A percentile compares a stretch with the other conserved stretches of the same genome.
phyloP scores from a whole-genome alignment of 1,140 invertebrate genomes.

The Eubasilissa regina region DNA sequence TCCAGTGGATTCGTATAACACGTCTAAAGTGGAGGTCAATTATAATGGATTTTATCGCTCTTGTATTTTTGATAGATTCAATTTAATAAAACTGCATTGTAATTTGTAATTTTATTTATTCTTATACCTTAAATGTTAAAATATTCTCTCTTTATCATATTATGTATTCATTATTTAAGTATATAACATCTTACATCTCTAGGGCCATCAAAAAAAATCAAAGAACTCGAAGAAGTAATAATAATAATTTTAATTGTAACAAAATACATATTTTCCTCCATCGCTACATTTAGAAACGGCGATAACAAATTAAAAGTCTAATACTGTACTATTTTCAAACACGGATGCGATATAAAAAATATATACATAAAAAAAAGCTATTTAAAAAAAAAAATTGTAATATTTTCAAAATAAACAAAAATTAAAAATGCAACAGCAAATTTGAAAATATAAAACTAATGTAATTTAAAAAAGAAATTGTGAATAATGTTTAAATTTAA shows the following conservation, averaged over 20 bases:
- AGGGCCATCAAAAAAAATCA: constrained; percentile 48
- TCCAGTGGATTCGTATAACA: too few species aligned
- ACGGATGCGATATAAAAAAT: too few species aligned
- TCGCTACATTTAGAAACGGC: background rate
- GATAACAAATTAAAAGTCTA: background rate
- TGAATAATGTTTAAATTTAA: too few species aligned
- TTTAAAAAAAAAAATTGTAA: too few species aligned
- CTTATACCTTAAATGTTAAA: constrained; percentile 58
- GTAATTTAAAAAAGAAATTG: too few species aligned
- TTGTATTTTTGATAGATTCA: too few species aligned
- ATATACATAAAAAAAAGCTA: too few species aligned
- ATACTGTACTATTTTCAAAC: background rate
- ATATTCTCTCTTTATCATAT: constrained; percentile 59
- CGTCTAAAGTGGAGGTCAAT: too few species aligned
- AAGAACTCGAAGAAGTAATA: constrained; percentile 27
- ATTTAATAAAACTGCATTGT: constrained; percentile 6
- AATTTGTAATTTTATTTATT: constrained; percentile 55
- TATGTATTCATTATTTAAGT: constrained; percentile 54
- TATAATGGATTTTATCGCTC: too few species aligned
- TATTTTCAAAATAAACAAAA: too few species aligned
- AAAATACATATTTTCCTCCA: constrained; percentile 23
- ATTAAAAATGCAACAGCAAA: too few species aligned
- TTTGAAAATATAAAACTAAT: too few species aligned
- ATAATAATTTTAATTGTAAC: constrained; percentile 30
- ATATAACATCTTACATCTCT: constrained; percentile 57